phyloP scores from a whole-genome alignment of 1,140 invertebrate species.

The Philopotamus ludificatus region DNA sequence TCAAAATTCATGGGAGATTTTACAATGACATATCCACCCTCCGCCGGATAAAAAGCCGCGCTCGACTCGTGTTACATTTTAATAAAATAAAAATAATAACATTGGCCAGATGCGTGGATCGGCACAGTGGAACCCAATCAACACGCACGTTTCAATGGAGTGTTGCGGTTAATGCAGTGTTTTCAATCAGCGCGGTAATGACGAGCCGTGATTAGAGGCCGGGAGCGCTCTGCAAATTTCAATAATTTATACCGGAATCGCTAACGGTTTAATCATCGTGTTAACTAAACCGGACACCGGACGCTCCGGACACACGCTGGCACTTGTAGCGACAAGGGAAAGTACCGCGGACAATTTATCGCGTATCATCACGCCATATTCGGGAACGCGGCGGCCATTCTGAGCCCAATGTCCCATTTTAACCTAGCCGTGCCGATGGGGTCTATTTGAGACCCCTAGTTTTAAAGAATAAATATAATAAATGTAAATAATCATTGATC shows the following conservation, averaged over 20 bases:
- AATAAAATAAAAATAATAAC: too few relatives aligned
- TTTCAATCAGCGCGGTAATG: neutral
- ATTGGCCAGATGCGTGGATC: too few relatives aligned
- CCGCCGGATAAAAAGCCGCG: neutral
- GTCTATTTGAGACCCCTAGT: too few relatives aligned
- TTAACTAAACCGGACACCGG: neutral
- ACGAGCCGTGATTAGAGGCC: neutral
- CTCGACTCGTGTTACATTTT: neutral
- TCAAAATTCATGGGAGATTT: constrained; percentile 5
- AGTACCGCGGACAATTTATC: neutral
- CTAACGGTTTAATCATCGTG: neutral
- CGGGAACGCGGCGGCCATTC: too few relatives aligned
- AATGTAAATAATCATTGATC: too few relatives aligned
- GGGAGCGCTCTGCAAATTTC: neutral
- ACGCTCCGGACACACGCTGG: neutral
- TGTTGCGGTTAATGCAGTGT: neutral
- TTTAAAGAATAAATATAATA: too few relatives aligned
- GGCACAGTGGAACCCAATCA: too few relatives aligned
- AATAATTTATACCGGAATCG: neutral
- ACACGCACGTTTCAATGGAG: too few relatives aligned
- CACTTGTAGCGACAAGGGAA: neutral
- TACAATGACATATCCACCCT: constrained; percentile 3
- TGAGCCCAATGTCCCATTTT: too few relatives aligned
- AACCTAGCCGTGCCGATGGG: too few relatives aligned
- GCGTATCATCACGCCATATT: neutral